Evolutionary conservation across 1,140 invertebrate species (phyloP).

Genomic region (Drosophila hydei): DNA sequence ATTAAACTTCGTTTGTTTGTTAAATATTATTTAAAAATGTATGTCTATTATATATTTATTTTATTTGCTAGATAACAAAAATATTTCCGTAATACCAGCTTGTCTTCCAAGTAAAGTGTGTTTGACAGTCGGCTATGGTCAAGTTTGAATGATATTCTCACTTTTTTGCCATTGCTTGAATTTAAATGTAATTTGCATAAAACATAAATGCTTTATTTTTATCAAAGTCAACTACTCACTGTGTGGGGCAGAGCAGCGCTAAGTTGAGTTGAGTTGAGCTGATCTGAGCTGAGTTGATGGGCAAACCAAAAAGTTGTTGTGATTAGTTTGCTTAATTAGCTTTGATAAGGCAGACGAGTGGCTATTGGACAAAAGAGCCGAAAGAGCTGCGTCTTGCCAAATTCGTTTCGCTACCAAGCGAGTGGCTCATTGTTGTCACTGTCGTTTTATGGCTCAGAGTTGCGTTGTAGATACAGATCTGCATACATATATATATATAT

Average conservation of each 20-base stretch:
- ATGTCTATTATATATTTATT: no score
- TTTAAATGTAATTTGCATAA: slow-evolving; percentile 77
- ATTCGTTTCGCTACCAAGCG: slow-evolving; percentile 12
- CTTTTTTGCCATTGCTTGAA: slow-evolving; percentile 59
- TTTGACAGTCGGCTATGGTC: slow-evolving; percentile 5
- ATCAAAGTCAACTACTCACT: slow-evolving; percentile 66
- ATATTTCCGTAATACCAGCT: no score
- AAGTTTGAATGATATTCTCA: slow-evolving; percentile 28
- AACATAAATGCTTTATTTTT: slow-evolving; percentile 65
- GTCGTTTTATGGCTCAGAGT: slow-evolving; percentile 14
- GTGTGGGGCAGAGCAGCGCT: slow-evolving; percentile 20
- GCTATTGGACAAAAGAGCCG: slow-evolving; percentile 18
- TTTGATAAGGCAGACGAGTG: slow-evolving; percentile 51
- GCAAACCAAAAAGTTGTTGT: slow-evolving; percentile 41
- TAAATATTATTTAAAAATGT: no score
- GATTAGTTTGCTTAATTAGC: slow-evolving; percentile 70
- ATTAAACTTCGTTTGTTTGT: no score
- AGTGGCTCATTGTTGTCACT: slow-evolving; percentile 3
- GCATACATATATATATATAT: slow-evolving; percentile 5
- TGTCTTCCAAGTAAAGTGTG: slow-evolving; percentile 10
- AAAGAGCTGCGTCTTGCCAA: slow-evolving; percentile 15
- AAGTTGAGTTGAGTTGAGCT: slow-evolving; percentile 22
- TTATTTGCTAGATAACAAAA: no score
- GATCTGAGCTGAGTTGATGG: slow-evolving; percentile 29
- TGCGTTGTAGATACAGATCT: slow-evolving; percentile 25